Conservation (phyloP, 2,113 vertebrate genomes). For the Sardina pilchardus region DNA sequence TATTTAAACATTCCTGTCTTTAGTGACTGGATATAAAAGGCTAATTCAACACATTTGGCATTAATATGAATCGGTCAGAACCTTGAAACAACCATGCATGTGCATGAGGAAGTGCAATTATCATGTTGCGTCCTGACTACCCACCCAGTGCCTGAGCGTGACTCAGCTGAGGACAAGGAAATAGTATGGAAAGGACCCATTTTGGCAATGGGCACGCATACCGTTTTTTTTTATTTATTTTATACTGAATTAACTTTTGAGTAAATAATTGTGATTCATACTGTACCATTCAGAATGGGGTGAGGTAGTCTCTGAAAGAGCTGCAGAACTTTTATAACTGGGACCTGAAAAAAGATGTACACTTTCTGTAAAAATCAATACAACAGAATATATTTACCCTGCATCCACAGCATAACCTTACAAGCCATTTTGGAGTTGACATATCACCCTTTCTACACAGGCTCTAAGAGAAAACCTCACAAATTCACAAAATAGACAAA, state of each 20-base stretch:
- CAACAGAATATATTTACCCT: background rate
- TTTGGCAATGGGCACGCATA: background rate
- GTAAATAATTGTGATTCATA: background rate
- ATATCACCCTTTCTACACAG: background rate
- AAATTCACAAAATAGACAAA: no score
- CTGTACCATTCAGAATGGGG: background rate
- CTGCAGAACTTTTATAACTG: background rate
- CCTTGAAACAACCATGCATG: background rate
- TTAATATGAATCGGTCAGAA: conserved; percentile 6
- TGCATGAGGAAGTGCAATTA: background rate
- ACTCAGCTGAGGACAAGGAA: background rate
- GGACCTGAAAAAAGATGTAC: background rate
- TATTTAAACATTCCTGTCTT: background rate
- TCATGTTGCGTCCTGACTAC: background rate
- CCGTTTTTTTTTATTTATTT: no score
- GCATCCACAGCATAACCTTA: background rate
- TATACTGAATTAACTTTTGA: background rate
- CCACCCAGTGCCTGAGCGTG: background rate
- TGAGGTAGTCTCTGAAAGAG: background rate
- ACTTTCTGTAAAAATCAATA: background rate
- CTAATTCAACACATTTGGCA: background rate
- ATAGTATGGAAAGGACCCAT: background rate
- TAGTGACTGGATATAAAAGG: background rate
- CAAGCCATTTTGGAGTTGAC: background rate
- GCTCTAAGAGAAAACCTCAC: no score